These are phyloP conservation scores for Drosophila ustulata DNA, from an alignment of 2,888 invertebrate genomes.

Conservation along the genomic window DNA sequence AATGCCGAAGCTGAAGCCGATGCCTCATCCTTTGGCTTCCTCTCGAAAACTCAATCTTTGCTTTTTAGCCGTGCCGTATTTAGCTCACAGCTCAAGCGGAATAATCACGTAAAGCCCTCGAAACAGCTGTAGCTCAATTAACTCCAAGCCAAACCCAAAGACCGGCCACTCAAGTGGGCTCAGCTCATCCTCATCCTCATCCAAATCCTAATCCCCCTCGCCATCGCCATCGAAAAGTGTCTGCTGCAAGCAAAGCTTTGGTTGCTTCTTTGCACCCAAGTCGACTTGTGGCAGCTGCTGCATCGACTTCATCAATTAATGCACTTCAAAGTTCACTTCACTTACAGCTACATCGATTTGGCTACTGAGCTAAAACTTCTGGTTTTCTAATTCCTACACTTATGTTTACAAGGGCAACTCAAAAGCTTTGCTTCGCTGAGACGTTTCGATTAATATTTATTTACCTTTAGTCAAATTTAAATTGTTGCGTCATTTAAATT, in stretches of 20 bases:
- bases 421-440: too few species aligned
- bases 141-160: constrained; percentile 1
- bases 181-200: background rate
- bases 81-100: background rate
- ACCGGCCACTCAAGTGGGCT: constrained; percentile 2
- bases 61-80: background rate
- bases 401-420: too few species aligned
- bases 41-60: background rate
- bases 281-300: constrained; percentile 1
- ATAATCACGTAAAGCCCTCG: constrained; percentile 31
- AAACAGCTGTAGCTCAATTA: constrained; percentile 19
- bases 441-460: too few species aligned
- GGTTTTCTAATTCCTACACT: too few species aligned
- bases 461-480: too few species aligned
- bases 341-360: background rate
- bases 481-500: too few species aligned
- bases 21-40: too few species aligned
- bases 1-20: background rate
- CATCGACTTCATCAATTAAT: background rate
- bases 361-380: too few species aligned
- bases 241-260: constrained; percentile 1
- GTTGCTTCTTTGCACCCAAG: background rate
- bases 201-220: too few species aligned
- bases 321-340: background rate
- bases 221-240: background rate